phyloP scores from a whole-genome alignment of 2,797 vertebrate genomes.

The Chiroxiphia lanceolata region DNA sequence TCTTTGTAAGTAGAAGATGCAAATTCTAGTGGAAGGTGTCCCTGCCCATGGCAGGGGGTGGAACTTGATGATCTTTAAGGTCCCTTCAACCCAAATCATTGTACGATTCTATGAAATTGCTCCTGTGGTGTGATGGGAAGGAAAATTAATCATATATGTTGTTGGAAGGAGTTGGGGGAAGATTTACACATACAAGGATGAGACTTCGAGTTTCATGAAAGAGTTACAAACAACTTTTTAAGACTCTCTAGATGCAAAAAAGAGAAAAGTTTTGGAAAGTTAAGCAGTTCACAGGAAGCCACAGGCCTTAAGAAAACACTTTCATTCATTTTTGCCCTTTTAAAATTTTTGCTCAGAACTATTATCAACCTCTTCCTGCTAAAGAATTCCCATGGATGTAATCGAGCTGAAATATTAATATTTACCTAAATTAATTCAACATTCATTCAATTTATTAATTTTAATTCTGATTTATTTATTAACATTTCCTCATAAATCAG shows the following conservation, averaged over 20 bases:
- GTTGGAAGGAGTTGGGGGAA: not conserved
- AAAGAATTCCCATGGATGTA: not conserved
- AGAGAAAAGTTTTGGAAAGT: not conserved
- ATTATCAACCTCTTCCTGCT: not conserved
- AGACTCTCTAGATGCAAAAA: not conserved
- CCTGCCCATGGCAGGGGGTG: not conserved
- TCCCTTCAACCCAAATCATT: not conserved
- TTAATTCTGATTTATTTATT: not conserved
- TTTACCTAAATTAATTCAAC: not conserved
- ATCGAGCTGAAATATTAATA: not conserved
- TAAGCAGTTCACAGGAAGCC: not conserved
- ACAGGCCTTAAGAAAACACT: not conserved
- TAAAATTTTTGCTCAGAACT: not conserved
- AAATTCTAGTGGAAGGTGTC: not conserved
- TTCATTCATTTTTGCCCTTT: not conserved
- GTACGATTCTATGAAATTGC: not conserved
- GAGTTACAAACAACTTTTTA: not conserved
- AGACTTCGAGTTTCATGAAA: not conserved
- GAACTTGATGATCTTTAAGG: not conserved
- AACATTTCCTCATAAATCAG: not conserved
- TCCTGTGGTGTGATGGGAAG: not conserved
- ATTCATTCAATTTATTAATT: not conserved
- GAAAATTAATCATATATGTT: not conserved
- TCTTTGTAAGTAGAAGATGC: not conserved
- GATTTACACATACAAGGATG: rapidly evolving